Evolutionary conservation across 2,113 vertebrate genomes (phyloP).

Genomic region (Seriola aureovittata): DNA sequence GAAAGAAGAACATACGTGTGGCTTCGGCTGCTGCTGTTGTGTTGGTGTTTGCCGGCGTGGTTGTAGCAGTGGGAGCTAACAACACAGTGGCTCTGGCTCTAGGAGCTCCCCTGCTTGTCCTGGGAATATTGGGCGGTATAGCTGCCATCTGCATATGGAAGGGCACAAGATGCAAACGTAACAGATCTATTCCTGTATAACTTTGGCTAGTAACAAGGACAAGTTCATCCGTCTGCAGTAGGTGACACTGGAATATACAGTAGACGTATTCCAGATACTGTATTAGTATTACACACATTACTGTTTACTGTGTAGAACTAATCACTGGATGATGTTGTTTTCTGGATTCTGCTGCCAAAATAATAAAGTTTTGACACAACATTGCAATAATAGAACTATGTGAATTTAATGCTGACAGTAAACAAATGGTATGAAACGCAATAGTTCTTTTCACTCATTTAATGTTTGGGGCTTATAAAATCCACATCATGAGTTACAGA

Average conservation of each 20-base stretch:
- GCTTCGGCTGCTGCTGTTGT: constrained; percentile 63
- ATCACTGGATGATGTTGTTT: constrained; percentile 3
- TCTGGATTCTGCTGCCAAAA: not conserved
- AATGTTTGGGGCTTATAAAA: constrained; percentile 10
- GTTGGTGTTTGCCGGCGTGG: constrained; percentile 68
- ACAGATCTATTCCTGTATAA: constrained; percentile 50
- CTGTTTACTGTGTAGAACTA: not conserved
- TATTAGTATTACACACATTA: not conserved
- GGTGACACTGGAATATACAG: not conserved
- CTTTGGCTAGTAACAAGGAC: not conserved
- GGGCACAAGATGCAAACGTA: constrained; percentile 66
- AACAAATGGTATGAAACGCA: constrained; percentile 50
- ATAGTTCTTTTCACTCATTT: not conserved
- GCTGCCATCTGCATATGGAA: constrained; percentile 75
- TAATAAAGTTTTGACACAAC: not conserved
- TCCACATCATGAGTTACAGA: not conserved
- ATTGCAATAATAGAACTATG: constrained; percentile 6
- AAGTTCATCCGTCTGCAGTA: not conserved
- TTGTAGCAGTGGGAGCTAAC: constrained; percentile 73
- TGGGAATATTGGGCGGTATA: constrained; percentile 69
- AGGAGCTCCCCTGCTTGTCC: constrained; percentile 70
- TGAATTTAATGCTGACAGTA: constrained; percentile 48
- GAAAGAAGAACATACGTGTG: constrained; percentile 64
- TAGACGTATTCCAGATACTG: not conserved
- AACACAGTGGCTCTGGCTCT: constrained; percentile 75